Evolutionary conservation across 2,113 vertebrate species (phyloP).

Genomic region (Calidris pygmaea): DNA sequence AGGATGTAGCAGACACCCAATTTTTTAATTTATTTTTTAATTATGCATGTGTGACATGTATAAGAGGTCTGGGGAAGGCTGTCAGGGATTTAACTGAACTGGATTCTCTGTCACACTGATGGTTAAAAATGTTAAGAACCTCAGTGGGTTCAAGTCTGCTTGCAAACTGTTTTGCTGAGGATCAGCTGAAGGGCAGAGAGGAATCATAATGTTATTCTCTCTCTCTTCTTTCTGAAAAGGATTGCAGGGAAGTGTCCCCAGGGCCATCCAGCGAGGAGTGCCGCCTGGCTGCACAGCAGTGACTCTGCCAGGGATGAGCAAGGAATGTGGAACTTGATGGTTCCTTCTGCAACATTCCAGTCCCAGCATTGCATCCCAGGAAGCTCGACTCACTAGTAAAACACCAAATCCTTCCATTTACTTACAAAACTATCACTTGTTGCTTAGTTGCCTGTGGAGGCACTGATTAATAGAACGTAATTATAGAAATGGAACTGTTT

Average conservation of each 20-base stretch:
- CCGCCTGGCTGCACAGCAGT: not conserved
- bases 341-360: not conserved
- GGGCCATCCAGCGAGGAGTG: rapidly evolving
- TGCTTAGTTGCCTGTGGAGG: not conserved
- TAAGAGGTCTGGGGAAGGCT: not conserved
- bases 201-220: not conserved
- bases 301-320: not conserved
- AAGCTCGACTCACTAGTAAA: not conserved
- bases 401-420: not conserved
- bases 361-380: not conserved
- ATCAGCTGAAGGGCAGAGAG: not conserved
- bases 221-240: not conserved
- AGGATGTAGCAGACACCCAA: rapidly evolving
- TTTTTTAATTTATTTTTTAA: not conserved
- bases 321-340: not conserved
- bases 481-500: not conserved
- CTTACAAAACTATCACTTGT: not conserved
- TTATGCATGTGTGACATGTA: not conserved
- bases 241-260: not conserved
- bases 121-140: not conserved
- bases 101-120: not conserved
- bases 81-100: not conserved
- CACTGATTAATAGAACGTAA: not conserved
- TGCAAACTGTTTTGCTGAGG: not conserved
- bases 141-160: not conserved